Base-by-base conservation (phyloP, 2,113 vertebrate genomes). In the Oryzias curvinotus region DNA sequence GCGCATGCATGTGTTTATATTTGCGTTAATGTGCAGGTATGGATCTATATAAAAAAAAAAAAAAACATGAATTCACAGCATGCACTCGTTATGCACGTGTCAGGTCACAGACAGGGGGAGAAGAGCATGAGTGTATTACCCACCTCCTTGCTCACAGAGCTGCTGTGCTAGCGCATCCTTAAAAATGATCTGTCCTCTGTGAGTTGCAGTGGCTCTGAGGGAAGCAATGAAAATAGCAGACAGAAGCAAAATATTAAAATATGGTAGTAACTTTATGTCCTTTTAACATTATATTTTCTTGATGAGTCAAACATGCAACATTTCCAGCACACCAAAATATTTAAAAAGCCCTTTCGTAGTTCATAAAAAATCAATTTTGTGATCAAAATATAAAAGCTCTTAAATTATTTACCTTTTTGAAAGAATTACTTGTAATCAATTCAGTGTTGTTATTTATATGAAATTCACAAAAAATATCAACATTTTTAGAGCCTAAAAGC, bases 91-190 rank as follows among this genome's bases (percentile, higher is more conserved):
- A 68, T 57, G 52, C 59, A 69, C 19, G n/a, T 51, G 28, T 50
- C 46, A 47, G 63, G 61, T 50, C 50, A 57, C 28, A 1, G 21
- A 65, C 13, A 14, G 45, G 8, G 8, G 45, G 43, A 30, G 61
- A 46, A 14, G 45, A 18, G 28, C 14, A 30, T 18, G 3, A 17
- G 18, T 54, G 53, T 42, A 47, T 57, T 47, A 78, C 85, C 95
- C 90, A 99, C 97, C 96, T 96, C 97, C 97, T 77, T 96, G 94
- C 87, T 99, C 97, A 89, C 97, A 99, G 58, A 99, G 88, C 79
- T 98, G 97, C 81, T 98, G 96, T 77, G 95, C 97, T 91, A 98
- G 91, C 62, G 96, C 94, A 90, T 98, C 97, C 92, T 99, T 99
- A 92, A 99, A 99, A 88, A 98, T 93, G 83, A 98, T 94, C 92